These are phyloP conservation scores for Lepidostoma basale DNA, from an alignment of 1,140 invertebrate species.

Conservation along the genomic window DNA sequence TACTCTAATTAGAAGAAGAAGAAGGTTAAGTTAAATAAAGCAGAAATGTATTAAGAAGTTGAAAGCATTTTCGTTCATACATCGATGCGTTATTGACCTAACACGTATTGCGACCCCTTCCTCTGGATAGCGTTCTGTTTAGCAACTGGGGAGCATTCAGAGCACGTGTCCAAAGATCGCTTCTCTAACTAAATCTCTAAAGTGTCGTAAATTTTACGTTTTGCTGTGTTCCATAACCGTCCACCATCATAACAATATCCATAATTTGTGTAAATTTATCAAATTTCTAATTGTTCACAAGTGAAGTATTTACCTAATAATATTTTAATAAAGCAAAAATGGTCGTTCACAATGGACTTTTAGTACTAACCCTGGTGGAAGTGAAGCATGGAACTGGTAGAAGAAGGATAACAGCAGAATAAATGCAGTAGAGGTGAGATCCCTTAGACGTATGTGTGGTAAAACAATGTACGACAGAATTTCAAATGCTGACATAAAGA, in stretches of 20 bases:
- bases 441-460: neutral
- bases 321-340: neutral
- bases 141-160: neutral
- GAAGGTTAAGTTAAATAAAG: too few species aligned
- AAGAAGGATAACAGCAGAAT: too few species aligned
- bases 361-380: neutral
- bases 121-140: neutral
- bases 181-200: constrained; percentile 11
- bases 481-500: neutral
- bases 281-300: neutral
- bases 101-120: too few species aligned
- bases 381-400: too few species aligned
- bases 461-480: neutral
- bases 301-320: neutral
- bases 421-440: neutral
- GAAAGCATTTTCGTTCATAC: too few species aligned
- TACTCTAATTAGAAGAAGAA: too few species aligned
- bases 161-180: neutral
- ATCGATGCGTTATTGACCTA: too few species aligned
- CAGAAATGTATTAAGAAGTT: too few species aligned
- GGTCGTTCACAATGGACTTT: neutral
- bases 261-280: neutral
- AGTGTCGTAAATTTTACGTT: neutral
- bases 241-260: neutral
- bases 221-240: neutral